phyloP scores from a whole-genome alignment of 1,140 invertebrate species.

The Anoplolepis gracilipes region DNA sequence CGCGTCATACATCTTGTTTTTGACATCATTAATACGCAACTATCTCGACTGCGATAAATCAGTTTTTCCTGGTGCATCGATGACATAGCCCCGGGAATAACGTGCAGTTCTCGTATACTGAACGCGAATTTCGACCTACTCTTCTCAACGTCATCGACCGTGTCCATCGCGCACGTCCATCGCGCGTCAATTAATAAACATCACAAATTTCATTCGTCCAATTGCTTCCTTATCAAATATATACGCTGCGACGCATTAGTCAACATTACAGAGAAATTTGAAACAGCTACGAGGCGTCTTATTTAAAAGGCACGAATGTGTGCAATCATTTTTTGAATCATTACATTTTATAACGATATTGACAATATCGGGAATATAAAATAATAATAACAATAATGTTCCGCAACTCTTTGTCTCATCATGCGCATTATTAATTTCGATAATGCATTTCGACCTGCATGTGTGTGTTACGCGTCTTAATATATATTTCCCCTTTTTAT shows the following conservation, averaged over 20 bases:
- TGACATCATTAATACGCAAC: slow-evolving; percentile 49
- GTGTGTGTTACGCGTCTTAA: too few relatives aligned
- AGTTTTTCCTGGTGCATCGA: slow-evolving; percentile 43
- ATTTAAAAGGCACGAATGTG: not conserved
- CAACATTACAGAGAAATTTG: not conserved
- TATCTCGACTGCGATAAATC: slow-evolving; percentile 37
- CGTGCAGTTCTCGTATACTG: not conserved
- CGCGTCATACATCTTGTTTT: slow-evolving; percentile 43
- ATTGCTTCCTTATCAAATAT: not conserved
- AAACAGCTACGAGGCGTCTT: not conserved
- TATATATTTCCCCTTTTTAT: not conserved
- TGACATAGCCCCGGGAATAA: slow-evolving; percentile 10
- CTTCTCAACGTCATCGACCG: not conserved
- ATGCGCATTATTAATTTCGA: too few relatives aligned
- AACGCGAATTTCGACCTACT: slow-evolving; percentile 28
- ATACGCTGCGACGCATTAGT: not conserved
- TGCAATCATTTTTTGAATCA: too few relatives aligned
- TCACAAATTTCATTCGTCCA: not conserved
- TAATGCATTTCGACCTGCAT: too few relatives aligned
- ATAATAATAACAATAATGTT: not conserved
- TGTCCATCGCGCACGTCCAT: not conserved
- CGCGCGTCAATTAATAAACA: slow-evolving; percentile 26
- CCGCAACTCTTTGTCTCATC: too few relatives aligned
- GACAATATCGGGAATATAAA: not conserved
- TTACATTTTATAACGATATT: not conserved